Base-by-base conservation (phyloP, 2,113 vertebrate genomes). In the Menura novaehollandiae region DNA sequence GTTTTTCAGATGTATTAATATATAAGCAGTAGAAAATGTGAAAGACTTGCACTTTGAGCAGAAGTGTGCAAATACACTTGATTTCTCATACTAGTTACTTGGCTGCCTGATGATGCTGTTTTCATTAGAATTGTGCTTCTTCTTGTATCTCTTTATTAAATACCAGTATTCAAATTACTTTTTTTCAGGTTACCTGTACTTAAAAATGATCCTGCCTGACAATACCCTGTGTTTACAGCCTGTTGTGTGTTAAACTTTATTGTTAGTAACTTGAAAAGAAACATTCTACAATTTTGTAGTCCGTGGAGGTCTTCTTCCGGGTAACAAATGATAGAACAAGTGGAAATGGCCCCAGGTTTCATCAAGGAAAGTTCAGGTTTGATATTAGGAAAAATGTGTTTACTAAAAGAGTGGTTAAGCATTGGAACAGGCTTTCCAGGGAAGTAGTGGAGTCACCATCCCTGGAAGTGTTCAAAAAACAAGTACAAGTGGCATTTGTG, bases 251-350 rank as follows among this genome's bases (percentile, higher is more conserved):
- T 77, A 30, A 73, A 58, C 10, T 46, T 5, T 32, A 9, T 28
- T 72, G 15, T 76, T 47, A 46, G 27, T 68, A 52, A 33, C 32
- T 77, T 77, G 43, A 81, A 76, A 76, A 68, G 32, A 16, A 33
- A 3, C 1, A 2, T 74, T 66, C 23, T 77, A 2, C 2, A 1
- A 4, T 63, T 88, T 52, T 47, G 24, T n/a, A 2, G 1, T 66
- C 62, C 0, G 0, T 62, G 64, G 49, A 55, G 13, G 10, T 72
- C 41, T 68, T 81, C 44, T 75, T 32, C 17, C 55, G 6, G 5
- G 4, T 43, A 33, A 47, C 28, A 53, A 46, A 39, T 0, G 0
- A 6, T 22, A 76, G 35, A 63, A 62, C 8, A 41, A 49, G 35
- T 23, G 41, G n/a, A 62, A 68, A 53, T 35, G 17, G 14, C n/a